These are phyloP conservation scores for Verasper variegatus DNA, from an alignment of 2,113 vertebrate species.

Conservation along the genomic window DNA sequence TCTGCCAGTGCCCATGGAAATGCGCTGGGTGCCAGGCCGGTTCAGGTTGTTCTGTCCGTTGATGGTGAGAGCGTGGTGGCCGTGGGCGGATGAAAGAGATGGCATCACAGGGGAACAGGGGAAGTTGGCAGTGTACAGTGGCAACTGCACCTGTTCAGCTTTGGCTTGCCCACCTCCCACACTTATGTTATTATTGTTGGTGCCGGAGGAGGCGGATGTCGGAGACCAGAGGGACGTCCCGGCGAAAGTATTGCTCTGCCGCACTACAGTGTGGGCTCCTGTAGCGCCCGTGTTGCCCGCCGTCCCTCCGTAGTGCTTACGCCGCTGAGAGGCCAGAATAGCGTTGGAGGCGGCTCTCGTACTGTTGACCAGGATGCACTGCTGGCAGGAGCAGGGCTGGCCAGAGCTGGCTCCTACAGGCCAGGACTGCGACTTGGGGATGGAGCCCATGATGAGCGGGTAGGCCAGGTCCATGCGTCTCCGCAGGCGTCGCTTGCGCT, in stretches of 20 bases:
- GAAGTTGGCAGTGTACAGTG: constrained; percentile 78
- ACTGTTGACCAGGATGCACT: constrained; percentile 96
- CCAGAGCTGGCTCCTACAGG: constrained; percentile 92
- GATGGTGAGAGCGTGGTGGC: constrained; percentile 79
- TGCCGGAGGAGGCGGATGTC: constrained; percentile 56
- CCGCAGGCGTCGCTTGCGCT: constrained; percentile 90
- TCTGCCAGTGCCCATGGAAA: constrained; percentile 82
- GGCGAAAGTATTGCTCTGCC: constrained; percentile 92
- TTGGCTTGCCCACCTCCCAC: constrained; percentile 71
- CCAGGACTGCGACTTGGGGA: constrained; percentile 98
- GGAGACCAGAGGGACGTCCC: constrained; percentile 87
- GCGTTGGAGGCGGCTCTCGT: constrained; percentile 95
- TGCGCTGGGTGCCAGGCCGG: constrained; percentile 89
- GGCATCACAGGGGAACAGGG: constrained; percentile 75
- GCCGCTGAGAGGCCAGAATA: constrained; percentile 93
- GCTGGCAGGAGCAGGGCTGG: constrained; percentile 92
- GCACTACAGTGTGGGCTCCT: constrained; percentile 73
- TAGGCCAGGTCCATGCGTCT: constrained; percentile 96
- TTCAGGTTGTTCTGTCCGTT: constrained; percentile 96
- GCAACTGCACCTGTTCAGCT: constrained; percentile 82
- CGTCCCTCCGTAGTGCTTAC: constrained; percentile 83
- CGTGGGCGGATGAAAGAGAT: constrained; percentile 70
- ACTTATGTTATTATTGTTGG: constrained; percentile 78
- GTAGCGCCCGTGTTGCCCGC: constrained; percentile 57
- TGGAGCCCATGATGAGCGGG: constrained; percentile 95